phyloP scores from a whole-genome alignment of 2,113 vertebrate genomes.

The Nothocercus nigrocapillus region DNA sequence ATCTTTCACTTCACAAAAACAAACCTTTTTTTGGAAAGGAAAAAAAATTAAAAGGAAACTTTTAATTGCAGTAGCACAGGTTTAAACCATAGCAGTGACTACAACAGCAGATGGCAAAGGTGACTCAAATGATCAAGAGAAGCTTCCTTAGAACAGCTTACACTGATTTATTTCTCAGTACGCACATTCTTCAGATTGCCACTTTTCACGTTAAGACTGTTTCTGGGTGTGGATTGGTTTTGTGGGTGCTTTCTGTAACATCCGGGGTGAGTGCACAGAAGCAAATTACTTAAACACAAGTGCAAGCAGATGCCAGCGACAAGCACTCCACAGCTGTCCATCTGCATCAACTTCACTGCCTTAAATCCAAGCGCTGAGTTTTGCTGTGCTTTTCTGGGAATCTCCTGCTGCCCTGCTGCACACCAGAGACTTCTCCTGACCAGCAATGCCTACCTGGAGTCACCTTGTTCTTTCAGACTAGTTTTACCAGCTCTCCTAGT shows the following conservation, averaged over 20 bases:
- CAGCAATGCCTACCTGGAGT: slow-evolving; percentile 18
- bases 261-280: neutral
- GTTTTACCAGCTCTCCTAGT: slow-evolving; percentile 40
- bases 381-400: neutral
- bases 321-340: neutral
- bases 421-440: neutral
- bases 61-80: neutral
- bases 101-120: neutral
- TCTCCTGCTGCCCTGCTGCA: neutral
- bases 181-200: neutral
- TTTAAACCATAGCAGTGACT: neutral
- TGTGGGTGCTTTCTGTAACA: neutral
- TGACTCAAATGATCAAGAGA: neutral
- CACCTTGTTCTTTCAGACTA: slow-evolving; percentile 17
- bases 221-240: neutral
- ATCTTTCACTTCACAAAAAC: neutral
- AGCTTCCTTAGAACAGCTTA: neutral
- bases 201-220: neutral
- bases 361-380: neutral
- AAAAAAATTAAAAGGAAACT: neutral
- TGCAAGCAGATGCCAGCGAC: neutral
- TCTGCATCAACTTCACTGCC: neutral
- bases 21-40: too few species aligned
- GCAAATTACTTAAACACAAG: neutral
- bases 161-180: fast-evolving